Conservation (phyloP, 2,113 vertebrate genomes). For the Tylochromis polylepis region DNA sequence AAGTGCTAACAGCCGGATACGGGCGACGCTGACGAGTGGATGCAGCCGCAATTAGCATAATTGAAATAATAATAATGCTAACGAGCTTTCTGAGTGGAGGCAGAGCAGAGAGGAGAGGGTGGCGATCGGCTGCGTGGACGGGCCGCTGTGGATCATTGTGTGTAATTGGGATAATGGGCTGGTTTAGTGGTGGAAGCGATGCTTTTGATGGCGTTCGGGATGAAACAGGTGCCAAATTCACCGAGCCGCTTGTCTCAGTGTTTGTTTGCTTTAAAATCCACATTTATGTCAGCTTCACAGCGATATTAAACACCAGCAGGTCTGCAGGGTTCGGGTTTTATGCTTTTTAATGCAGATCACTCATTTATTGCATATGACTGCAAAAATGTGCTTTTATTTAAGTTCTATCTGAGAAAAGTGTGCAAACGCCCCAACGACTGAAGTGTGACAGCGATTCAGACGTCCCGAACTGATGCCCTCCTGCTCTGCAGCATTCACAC, state of each 20-base stretch:
- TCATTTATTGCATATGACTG: background rate
- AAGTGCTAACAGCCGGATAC: constrained; percentile 59
- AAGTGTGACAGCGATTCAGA: background rate
- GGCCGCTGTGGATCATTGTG: background rate
- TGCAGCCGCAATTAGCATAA: constrained; percentile 71
- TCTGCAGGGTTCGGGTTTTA: background rate
- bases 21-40: constrained; percentile 48
- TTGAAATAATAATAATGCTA: constrained; percentile 76
- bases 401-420: background rate
- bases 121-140: background rate
- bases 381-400: no score
- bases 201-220: background rate
- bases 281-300: background rate
- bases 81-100: constrained; percentile 64
- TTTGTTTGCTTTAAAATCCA: background rate
- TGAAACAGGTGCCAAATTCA: constrained; percentile 28
- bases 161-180: constrained; percentile 51
- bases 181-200: constrained; percentile 25
- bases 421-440: background rate
- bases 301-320: background rate
- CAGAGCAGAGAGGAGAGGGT: constrained; percentile 14
- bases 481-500: background rate
- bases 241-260: background rate
- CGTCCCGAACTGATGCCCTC: background rate
- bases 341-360: background rate